These are phyloP conservation scores for Psephotus haematonotus DNA, from an alignment of 2,113 vertebrate genomes.

Conservation along the genomic window DNA sequence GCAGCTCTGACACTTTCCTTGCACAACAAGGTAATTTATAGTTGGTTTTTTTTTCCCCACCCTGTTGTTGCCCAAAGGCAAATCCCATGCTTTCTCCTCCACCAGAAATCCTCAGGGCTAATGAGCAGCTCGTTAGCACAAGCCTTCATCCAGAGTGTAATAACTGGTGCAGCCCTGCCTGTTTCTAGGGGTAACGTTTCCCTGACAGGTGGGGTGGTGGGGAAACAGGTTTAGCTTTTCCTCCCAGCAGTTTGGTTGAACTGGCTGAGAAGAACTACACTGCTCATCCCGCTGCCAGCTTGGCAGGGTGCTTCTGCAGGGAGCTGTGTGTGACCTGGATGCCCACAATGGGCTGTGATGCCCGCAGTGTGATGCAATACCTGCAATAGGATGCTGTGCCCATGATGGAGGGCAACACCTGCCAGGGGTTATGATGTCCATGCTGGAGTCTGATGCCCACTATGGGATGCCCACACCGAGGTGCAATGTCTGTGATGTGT, in stretches of 20 bases:
- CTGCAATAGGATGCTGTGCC: rapidly evolving
- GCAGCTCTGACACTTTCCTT: neutral
- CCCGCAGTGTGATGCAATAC: neutral
- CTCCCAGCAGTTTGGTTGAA: neutral
- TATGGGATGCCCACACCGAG: neutral
- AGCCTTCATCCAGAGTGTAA: neutral
- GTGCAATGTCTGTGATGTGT: too few species aligned
- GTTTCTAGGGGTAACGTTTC: neutral
- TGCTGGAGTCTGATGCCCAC: rapidly evolving
- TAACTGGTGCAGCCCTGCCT: neutral
- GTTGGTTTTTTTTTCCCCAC: neutral
- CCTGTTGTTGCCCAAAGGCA: neutral
- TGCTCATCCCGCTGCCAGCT: neutral
- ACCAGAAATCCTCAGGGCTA: neutral
- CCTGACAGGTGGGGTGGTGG: rapidly evolving
- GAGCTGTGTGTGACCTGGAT: neutral
- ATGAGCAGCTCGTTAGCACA: neutral
- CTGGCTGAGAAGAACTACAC: neutral
- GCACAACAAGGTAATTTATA: neutral
- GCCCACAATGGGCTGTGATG: neutral
- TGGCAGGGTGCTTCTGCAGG: neutral
- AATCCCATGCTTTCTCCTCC: slow-evolving; percentile 29
- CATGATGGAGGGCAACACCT: neutral
- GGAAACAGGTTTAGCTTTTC: slow-evolving; percentile 5
- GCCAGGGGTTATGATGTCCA: rapidly evolving